Conservation (phyloP, 2,797 vertebrate species). For the Lagorchestes hirsutus region DNA sequence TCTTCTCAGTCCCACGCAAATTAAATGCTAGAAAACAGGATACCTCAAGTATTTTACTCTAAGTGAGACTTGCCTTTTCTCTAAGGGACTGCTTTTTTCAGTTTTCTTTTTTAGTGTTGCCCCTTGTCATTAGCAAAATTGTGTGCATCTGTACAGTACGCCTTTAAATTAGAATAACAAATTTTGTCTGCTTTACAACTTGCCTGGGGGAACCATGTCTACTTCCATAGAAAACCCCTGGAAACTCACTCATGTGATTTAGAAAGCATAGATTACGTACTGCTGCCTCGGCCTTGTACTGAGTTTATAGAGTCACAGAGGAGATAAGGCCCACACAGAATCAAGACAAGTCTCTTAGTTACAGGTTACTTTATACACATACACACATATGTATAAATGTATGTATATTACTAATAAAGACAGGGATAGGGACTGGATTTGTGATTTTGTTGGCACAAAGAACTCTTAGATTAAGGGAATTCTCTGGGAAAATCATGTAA, state of each 20-base stretch:
- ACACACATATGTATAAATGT: no score
- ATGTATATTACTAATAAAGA: no score
- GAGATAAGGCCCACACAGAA: neutral
- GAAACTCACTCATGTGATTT: neutral
- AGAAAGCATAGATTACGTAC: rapidly evolving
- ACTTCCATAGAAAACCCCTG: neutral
- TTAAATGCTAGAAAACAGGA: neutral
- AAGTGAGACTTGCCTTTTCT: neutral
- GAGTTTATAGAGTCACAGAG: neutral
- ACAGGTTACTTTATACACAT: neutral
- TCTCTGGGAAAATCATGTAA: neutral
- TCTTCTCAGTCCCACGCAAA: neutral
- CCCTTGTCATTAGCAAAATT: neutral
- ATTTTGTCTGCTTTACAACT: neutral
- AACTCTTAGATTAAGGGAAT: neutral
- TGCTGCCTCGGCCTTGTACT: neutral
- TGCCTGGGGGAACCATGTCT: neutral
- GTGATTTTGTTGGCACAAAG: neutral
- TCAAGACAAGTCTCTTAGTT: neutral
- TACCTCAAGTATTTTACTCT: neutral
- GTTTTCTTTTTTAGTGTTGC: neutral
- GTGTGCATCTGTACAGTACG: neutral
- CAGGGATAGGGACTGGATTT: neutral
- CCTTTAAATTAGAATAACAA: neutral
- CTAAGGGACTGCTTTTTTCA: neutral